Evolutionary conservation across 1,140 invertebrate species (phyloP).

Genomic region (Eulimnadia texana): DNA sequence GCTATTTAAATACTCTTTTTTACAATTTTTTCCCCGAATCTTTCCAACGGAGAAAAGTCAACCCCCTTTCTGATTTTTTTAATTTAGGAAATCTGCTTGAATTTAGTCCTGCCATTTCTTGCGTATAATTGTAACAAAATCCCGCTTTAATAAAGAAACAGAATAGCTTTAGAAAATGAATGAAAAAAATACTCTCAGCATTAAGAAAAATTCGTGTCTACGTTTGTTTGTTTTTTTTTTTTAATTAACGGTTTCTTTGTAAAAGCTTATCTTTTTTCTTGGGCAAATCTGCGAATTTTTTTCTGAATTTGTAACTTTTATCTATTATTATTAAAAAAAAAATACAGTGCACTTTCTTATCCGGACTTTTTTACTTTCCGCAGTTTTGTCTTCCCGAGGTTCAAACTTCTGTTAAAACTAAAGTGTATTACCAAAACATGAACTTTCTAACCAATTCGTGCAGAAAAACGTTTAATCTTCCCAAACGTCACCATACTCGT

Average conservation of each 20-base stretch:
- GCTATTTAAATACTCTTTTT: too few relatives aligned
- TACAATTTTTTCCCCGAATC: too few relatives aligned
- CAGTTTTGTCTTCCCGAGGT: background rate
- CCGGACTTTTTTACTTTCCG: background rate
- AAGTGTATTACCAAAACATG: background rate
- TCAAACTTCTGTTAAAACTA: background rate
- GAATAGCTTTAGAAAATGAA: background rate
- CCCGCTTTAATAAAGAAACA: background rate
- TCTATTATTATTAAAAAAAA: background rate
- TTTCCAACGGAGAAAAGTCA: too few relatives aligned
- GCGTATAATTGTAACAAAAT: too few relatives aligned
- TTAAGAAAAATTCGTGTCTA: background rate
- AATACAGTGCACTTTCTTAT: background rate
- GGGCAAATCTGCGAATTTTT: background rate
- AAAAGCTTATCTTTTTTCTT: background rate
- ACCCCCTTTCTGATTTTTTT: too few relatives aligned
- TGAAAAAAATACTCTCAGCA: background rate
- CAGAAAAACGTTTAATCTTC: background rate
- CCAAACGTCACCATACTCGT: conserved; percentile 14
- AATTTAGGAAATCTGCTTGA: too few relatives aligned
- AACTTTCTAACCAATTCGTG: background rate
- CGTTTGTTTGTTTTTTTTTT: background rate
- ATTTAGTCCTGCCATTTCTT: background rate
- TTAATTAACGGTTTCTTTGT: background rate
- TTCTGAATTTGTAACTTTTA: background rate